Evolutionary conservation across 2,888 invertebrate species (phyloP), one percentile per base, ranked within the genome.

Genomic region (Cephus pygmeus): DNA sequence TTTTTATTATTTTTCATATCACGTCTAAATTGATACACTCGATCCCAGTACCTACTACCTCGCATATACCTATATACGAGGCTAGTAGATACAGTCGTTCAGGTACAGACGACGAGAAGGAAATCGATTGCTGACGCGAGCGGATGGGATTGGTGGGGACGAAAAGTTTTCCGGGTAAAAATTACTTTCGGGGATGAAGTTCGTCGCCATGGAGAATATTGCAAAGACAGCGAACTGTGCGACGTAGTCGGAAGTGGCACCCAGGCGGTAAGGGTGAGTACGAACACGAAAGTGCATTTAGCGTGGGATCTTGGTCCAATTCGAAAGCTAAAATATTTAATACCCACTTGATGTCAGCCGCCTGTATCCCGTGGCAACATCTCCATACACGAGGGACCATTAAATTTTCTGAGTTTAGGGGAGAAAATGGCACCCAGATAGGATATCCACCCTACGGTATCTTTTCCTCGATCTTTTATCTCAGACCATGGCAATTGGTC

Each of bases 281-380:
- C 76, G 79, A 82, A 82, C 81, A 81, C 78, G 80, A 76, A 81
- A 84, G 82, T 83, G 82, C 85, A 82, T 83, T 84, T 83, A 83
- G 82, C 80, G 78, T 81, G 75, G 81, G 84, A 84, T 83, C 82
- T 77, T 83, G 81, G 83, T 83, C 81, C 85, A 83, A 84, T 86
- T 84, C 83, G 77, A 73, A 56, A 81, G 77, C 77, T 85, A 82
- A 85, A 83, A 85, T 85, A 85, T 86, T 86, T 84, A 86, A 83
- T 77, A 73, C 82, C 69, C 79, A 79, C 78, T 83, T 82, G 81
- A 76, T 78, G 77, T 81, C 73, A 81, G 77, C 77, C 77, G 69
- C 56, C 74, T 36, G 69, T 77, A 77, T 75, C 78, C 79, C 76
- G 73, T 77, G 73, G 73, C 81, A 77, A 79, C 80, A 82, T 80